Base-by-base conservation (phyloP, 2,888 invertebrate species). In the Iselma pallidipennis region DNA sequence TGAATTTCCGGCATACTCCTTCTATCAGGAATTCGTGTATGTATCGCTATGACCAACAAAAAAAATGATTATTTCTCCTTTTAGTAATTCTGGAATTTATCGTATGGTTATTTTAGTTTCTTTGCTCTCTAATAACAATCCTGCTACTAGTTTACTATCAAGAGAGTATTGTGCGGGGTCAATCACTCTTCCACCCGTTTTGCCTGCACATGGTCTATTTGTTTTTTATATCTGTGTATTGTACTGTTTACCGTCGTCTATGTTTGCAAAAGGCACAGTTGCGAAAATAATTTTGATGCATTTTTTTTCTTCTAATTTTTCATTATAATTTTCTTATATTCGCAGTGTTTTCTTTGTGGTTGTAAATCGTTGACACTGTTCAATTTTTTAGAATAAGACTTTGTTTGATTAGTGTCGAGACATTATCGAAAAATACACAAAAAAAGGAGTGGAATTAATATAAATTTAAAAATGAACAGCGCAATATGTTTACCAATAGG, bases 201-300 rank as follows among this genome's bases (percentile, higher is more conserved):
- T 75, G n/a, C n/a, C n/a, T n/a, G 75, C 76, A 76, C 68, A 77
- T 75, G 76, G 72, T 75, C 76, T 79, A 78, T 79, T 78, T 78
- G 76, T 77, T 78, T 79, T 79, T 78, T 78, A 76, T 77, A 76
- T 76, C 77, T 74, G 67, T 68, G 50, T 71, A 71, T 66, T 66
- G 59, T 68, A 66, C 67, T 75, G 74, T 74, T 74, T 75, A 71
- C 71, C 66, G 77, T 71, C 66, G 78, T 76, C 78, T 77, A 75
- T 78, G 76, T 78, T 78, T 77, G 76, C 75, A 59, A 74, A 76
- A 70, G 70, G 71, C 71, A 45, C 45, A 67, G 70, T 75, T 71
- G 74, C 75, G 72, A 76, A 76, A 77, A 75, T 73, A 71, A 73
- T 72, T 71, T 66, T 31, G 61, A 55, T 53, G 31, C 54, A 62